These are phyloP conservation scores for Lordiphosa collinella DNA, from an alignment of 1,140 invertebrate genomes.

Conservation along the genomic window DNA sequence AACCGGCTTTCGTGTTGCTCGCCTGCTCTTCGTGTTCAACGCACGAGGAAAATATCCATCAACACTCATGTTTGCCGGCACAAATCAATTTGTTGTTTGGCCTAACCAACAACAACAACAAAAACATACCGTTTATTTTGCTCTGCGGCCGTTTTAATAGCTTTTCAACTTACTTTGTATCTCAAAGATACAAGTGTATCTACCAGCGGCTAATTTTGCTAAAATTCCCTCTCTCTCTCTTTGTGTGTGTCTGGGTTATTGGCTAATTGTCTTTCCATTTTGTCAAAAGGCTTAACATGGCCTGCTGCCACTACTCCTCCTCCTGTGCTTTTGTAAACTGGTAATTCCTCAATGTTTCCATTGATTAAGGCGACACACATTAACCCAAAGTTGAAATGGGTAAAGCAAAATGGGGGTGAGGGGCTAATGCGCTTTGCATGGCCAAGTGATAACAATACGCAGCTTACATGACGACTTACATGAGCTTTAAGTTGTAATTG, in stretches of 20 bases:
- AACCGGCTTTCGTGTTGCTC: no score
- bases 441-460: conserved; percentile 38
- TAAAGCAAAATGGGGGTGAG: conserved; percentile 18
- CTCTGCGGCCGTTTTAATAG: conserved; percentile 69
- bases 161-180: conserved; percentile 65
- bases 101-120: conserved; percentile 44
- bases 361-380: conserved; percentile 63
- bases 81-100: conserved; percentile 68
- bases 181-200: conserved; percentile 60
- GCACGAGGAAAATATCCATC: conserved; percentile 73
- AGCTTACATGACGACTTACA: conserved; percentile 71
- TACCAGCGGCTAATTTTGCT: conserved; percentile 37
- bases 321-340: conserved; percentile 9
- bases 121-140: conserved; percentile 60
- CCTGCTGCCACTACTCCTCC: conserved; percentile 8
- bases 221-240: conserved; percentile 30
- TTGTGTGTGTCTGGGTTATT: neutral
- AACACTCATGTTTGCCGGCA: conserved; percentile 69
- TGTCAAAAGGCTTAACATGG: conserved; percentile 65
- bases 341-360: conserved; percentile 62
- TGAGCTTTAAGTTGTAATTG: conserved; percentile 64
- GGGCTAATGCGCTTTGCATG: conserved; percentile 62
- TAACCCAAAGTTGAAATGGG: conserved; percentile 64
- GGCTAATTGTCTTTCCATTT: conserved; percentile 54
- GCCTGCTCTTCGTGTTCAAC: no score